phyloP scores from a whole-genome alignment of 2,888 invertebrate species.

The Aproaerema taeniolella region DNA sequence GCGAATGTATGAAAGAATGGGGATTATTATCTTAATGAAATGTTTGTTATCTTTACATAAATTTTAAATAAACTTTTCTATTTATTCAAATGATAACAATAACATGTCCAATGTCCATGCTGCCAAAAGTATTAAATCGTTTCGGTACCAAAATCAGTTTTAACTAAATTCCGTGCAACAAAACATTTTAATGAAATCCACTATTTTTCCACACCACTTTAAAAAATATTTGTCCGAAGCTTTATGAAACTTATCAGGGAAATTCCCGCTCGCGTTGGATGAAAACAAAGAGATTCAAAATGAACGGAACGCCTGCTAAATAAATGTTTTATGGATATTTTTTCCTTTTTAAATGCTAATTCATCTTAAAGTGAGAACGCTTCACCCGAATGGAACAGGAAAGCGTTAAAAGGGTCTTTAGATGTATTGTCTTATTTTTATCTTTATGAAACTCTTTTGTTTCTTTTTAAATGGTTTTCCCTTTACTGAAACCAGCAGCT shows the following conservation, averaged over 20 bases:
- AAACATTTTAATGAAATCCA: no score
- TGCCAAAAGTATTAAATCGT: no score
- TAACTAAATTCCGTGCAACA: no score
- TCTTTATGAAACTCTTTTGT: constrained; percentile 7
- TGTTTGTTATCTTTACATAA: no score
- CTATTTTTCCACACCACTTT: no score
- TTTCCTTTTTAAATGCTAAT: constrained; percentile 46
- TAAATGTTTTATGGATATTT: constrained; percentile 44
- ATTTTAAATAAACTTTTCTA: no score
- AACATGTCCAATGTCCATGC: no score
- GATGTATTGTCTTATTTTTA: constrained; percentile 8
- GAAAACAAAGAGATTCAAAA: constrained; percentile 34
- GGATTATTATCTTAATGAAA: no score
- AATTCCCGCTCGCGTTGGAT: constrained; percentile 36
- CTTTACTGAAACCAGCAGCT: no score
- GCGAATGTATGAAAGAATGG: no score
- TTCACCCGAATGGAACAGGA: constrained; percentile 11
- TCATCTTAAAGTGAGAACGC: constrained; percentile 25
- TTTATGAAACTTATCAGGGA: constrained; percentile 35
- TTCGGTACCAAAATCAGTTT: no score
- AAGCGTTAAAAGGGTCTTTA: constrained; percentile 13
- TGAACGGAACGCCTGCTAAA: constrained; percentile 33
- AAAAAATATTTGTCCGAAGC: constrained; percentile 31
- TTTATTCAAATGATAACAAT: no score
- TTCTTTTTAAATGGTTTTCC: constrained; percentile 12